Conservation (phyloP, 1,140 invertebrate species). For the Cyclina sinensis region DNA sequence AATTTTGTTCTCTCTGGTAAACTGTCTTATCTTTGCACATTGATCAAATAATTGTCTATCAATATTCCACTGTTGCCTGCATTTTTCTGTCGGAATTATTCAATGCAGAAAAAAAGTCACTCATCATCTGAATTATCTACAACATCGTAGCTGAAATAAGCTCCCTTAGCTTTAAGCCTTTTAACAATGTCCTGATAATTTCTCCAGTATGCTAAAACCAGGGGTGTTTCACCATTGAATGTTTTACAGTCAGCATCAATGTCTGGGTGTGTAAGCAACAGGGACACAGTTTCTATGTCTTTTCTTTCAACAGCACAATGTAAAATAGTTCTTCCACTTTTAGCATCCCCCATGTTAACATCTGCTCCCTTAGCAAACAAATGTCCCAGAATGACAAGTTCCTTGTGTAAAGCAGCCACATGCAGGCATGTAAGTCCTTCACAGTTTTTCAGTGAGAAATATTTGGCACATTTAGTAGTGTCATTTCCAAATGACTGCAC, state of each 20-base stretch:
- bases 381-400: conserved; percentile 13
- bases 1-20: no score
- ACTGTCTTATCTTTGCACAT: no score
- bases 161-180: conserved; percentile 64
- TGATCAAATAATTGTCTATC: no score
- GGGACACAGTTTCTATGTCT: conserved; percentile 55
- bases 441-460: neutral
- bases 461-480: neutral
- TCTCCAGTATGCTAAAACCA: conserved; percentile 69
- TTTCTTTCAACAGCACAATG: conserved; percentile 70
- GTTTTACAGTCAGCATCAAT: conserved; percentile 68
- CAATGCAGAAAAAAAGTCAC: neutral
- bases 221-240: conserved; percentile 67
- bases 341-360: conserved; percentile 90
- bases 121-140: conserved; percentile 74
- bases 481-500: neutral
- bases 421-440: conserved; percentile 47
- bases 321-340: conserved; percentile 76
- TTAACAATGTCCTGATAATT: conserved; percentile 62
- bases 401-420: neutral
- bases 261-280: conserved; percentile 55
- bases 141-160: conserved; percentile 54
- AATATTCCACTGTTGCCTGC: no score
- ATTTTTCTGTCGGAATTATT: no score
- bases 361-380: conserved; percentile 84